A percentile compares a stretch with the other conserved stretches of the same genome.
These are phyloP conservation scores for Mirza zaza DNA, from an alignment of 2,113 vertebrate species.

Conservation along the genomic window DNA sequence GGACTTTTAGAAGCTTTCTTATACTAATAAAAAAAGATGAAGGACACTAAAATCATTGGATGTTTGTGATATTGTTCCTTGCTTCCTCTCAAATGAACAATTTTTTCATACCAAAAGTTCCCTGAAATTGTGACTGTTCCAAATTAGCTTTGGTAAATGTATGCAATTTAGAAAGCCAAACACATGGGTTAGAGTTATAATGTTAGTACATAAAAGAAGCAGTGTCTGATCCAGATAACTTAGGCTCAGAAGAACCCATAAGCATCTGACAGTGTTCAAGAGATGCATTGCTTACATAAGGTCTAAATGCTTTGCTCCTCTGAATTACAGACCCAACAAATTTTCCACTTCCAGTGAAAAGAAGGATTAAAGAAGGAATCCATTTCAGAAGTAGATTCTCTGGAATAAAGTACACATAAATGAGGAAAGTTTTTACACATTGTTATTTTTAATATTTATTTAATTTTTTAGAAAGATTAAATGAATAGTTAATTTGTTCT, in stretches of 20 bases:
- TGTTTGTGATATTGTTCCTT: not conserved
- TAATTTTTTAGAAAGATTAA: not conserved
- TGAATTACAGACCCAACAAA: not conserved
- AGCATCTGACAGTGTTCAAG: not conserved
- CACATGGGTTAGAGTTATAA: not conserved
- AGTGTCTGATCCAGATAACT: not conserved
- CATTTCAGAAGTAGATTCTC: not conserved
- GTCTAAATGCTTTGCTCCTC: not conserved
- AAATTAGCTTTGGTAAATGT: not conserved
- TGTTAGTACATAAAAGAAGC: not conserved
- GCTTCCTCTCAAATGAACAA: not conserved
- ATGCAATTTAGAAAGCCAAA: not conserved
- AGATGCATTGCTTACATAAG: not conserved
- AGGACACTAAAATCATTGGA: not conserved
- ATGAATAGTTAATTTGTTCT: not conserved
- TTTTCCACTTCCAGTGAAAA: not conserved
- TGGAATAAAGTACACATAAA: not conserved
- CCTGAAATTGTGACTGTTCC: not conserved
- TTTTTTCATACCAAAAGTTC: not conserved
- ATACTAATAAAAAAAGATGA: not conserved
- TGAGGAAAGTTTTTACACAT: not conserved
- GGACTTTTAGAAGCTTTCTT: not conserved
- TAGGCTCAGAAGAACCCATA: not conserved
- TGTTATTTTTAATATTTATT: not conserved
- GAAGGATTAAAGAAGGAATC: not conserved